Evolutionary conservation across 2,888 invertebrate genomes (phyloP).

Genomic region (Drosophila acutilabella): DNA sequence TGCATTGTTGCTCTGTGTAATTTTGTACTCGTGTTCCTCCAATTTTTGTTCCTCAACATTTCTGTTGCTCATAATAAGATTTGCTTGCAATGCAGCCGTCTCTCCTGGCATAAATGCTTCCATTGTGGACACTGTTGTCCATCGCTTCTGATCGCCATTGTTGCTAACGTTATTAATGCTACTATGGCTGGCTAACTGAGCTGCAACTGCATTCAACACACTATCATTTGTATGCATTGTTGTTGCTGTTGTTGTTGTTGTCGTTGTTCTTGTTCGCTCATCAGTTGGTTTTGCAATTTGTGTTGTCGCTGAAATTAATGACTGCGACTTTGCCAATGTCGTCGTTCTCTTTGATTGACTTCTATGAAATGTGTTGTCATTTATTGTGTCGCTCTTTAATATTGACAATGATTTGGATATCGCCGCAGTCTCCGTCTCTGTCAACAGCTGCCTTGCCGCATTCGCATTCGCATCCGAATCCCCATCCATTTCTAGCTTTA

Average conservation of each 20-base stretch:
- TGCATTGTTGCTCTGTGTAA: conserved; percentile 57
- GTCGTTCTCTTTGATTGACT: conserved; percentile 74
- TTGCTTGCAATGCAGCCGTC: conserved; percentile 51
- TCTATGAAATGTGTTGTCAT: conserved; percentile 75
- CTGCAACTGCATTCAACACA: conserved; percentile 36
- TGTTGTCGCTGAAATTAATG: conserved; percentile 69
- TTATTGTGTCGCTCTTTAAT: conserved; percentile 76
- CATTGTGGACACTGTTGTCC: conserved; percentile 43
- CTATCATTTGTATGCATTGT: conserved; percentile 43
- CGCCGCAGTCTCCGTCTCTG: conserved; percentile 21
- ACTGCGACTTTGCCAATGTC: conserved; percentile 56
- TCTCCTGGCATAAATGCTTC: conserved; percentile 29
- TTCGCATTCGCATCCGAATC: conserved; percentile 10
- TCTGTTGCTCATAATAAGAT: conserved; percentile 77
- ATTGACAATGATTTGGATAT: conserved; percentile 60
- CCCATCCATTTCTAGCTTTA: not conserved
- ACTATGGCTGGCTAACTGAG: conserved; percentile 28
- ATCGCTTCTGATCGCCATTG: conserved; percentile 46
- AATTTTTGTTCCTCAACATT: conserved; percentile 68
- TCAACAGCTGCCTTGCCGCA: not conserved
- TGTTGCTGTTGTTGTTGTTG: conserved; percentile 27
- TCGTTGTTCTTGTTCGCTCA: conserved; percentile 25
- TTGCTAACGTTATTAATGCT: conserved; percentile 65
- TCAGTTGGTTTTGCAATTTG: conserved; percentile 59
- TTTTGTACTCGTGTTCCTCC: conserved; percentile 59